A percentile compares a stretch with the other conserved stretches of the same genome.
phyloP scores from a whole-genome alignment of 2,797 vertebrate genomes.

The Phrynocephalus vlangalii region DNA sequence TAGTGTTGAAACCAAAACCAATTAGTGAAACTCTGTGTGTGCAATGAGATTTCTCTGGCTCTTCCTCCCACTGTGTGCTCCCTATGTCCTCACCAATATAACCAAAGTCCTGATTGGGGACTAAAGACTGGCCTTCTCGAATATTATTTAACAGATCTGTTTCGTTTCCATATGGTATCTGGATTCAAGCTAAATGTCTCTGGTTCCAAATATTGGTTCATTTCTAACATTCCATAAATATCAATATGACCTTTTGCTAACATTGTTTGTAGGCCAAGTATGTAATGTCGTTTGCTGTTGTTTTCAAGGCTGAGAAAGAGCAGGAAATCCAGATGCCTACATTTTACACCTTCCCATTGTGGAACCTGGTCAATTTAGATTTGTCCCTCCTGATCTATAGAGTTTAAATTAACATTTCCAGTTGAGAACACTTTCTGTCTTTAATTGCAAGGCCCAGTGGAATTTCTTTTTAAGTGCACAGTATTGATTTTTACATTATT shows the following conservation, averaged over 20 bases:
- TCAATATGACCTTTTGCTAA: background rate
- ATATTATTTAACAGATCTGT: background rate
- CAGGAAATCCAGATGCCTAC: background rate
- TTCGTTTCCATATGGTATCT: too few species aligned
- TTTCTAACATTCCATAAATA: background rate
- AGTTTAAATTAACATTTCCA: slow-evolving; percentile 61
- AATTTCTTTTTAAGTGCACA: slow-evolving; percentile 25
- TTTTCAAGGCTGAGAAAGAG: background rate
- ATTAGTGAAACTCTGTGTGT: background rate
- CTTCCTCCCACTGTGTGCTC: background rate
- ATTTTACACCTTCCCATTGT: slow-evolving; percentile 37
- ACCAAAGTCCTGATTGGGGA: background rate
- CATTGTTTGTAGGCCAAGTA: background rate
- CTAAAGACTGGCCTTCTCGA: background rate
- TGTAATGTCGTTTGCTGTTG: background rate
- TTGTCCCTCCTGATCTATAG: slow-evolving; percentile 56
- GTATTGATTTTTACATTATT: slow-evolving; percentile 39
- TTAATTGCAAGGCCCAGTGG: slow-evolving; percentile 44
- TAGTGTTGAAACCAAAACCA: background rate
- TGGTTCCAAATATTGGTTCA: background rate
- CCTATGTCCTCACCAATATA: background rate
- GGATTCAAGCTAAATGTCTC: too few species aligned
- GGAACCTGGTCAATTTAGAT: slow-evolving; percentile 57
- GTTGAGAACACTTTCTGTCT: slow-evolving; percentile 57
- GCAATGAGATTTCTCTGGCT: background rate